phyloP scores from a whole-genome alignment of 2,797 vertebrate species.

The Rhinella marina region DNA sequence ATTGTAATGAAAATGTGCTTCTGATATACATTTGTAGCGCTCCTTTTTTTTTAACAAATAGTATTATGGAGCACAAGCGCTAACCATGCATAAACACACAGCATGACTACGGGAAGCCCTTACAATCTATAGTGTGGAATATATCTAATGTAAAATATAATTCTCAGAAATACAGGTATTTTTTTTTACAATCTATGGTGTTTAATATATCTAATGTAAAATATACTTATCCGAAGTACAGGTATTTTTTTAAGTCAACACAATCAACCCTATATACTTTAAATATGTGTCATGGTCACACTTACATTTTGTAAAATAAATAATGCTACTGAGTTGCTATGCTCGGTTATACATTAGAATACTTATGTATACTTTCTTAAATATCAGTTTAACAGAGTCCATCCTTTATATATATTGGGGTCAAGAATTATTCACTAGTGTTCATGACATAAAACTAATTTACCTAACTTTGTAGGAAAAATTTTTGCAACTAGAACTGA shows the following conservation, averaged over 20 bases:
- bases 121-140: slow-evolving; percentile 19
- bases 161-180: not conserved
- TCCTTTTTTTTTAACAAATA: slow-evolving; percentile 53
- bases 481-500: too few species aligned
- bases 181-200: slow-evolving; percentile 19
- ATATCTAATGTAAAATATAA: slow-evolving; percentile 24
- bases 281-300: not conserved
- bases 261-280: not conserved
- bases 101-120: slow-evolving; percentile 37
- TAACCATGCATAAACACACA: slow-evolving; percentile 55
- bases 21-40: slow-evolving; percentile 58
- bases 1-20: slow-evolving; percentile 61
- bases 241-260: slow-evolving; percentile 20
- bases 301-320: not conserved
- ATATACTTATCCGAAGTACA: not conserved
- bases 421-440: too few species aligned
- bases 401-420: too few species aligned
- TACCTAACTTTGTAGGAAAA: too few species aligned
- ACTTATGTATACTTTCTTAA: too few species aligned
- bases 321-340: not conserved
- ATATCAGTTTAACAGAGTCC: too few species aligned
- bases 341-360: not conserved
- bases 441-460: too few species aligned
- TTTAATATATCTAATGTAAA: slow-evolving; percentile 19
- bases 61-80: slow-evolving; percentile 40